Evolutionary conservation across 2,888 invertebrate species (phyloP).

Genomic region (Bombyx huttoni): DNA sequence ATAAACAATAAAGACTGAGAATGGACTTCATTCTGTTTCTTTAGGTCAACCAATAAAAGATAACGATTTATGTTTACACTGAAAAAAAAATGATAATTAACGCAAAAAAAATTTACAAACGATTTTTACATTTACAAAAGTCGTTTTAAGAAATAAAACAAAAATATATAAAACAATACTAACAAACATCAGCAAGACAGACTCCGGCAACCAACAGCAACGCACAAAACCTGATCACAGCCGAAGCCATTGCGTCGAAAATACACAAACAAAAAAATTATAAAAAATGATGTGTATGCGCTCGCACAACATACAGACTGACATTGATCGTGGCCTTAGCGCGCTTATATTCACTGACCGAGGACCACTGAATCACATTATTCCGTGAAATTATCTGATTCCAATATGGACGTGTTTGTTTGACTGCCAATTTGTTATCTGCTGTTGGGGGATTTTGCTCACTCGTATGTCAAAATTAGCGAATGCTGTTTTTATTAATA

Average conservation of each 20-base stretch:
- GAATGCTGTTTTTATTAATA: not conserved
- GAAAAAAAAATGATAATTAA: too few relatives aligned
- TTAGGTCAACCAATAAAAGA: too few relatives aligned
- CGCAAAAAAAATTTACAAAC: too few relatives aligned
- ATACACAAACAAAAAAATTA: conserved; percentile 25
- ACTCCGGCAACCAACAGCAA: conserved; percentile 48
- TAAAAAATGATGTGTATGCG: conserved; percentile 27
- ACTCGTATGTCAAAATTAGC: not conserved
- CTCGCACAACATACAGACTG: conserved; percentile 44
- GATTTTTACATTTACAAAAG: too few relatives aligned
- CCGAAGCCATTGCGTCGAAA: conserved; percentile 46
- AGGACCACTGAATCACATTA: conserved; percentile 28
- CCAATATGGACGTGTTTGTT: conserved; percentile 11
- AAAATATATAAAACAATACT: conserved; percentile 22
- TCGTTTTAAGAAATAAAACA: not conserved
- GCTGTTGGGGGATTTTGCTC: conserved; percentile 6
- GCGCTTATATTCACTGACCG: conserved; percentile 44
- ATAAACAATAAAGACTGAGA: too few relatives aligned
- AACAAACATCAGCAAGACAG: conserved; percentile 51
- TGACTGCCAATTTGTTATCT: conserved; percentile 12
- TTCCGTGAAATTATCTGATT: conserved; percentile 29
- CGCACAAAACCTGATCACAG: conserved; percentile 62
- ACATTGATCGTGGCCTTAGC: conserved; percentile 50
- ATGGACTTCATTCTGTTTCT: too few relatives aligned
- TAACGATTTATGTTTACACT: too few relatives aligned